phyloP scores from a whole-genome alignment of 2,113 vertebrate species.

The Galemys pyrenaicus region DNA sequence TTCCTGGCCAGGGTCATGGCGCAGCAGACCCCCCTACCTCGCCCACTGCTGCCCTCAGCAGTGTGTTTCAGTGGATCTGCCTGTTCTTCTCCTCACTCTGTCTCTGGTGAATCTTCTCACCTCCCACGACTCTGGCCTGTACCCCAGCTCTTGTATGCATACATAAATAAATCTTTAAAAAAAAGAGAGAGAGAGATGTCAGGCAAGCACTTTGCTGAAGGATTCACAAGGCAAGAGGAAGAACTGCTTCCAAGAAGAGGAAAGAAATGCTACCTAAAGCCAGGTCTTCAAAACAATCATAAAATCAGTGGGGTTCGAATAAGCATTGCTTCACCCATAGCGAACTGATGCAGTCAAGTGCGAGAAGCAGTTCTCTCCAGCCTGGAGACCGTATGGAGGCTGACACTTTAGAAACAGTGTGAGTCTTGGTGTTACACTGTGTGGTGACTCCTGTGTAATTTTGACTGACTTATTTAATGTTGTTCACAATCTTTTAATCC shows the following conservation, averaged over 20 bases:
- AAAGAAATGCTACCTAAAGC: not conserved
- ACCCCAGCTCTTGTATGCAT: too few relatives aligned
- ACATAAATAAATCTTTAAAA: too few relatives aligned
- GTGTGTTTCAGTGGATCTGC: too few relatives aligned
- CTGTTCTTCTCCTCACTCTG: too few relatives aligned
- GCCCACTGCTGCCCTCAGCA: too few relatives aligned
- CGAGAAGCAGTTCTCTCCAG: not conserved
- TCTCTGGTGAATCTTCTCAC: too few relatives aligned
- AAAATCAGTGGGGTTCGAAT: not conserved
- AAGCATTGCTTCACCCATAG: not conserved
- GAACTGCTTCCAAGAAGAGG: not conserved
- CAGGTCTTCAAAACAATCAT: not conserved
- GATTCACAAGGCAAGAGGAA: not conserved
- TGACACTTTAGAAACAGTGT: too few relatives aligned
- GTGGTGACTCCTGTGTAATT: not conserved
- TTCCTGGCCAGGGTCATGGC: too few relatives aligned
- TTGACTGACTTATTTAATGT: not conserved
- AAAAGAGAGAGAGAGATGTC: too few relatives aligned
- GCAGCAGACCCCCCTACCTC: too few relatives aligned
- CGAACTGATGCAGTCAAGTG: not conserved
- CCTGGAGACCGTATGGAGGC: fast-evolving
- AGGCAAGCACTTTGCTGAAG: not conserved
- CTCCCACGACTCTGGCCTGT: too few relatives aligned
- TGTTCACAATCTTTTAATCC: conserved; percentile 8
- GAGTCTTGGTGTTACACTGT: not conserved